These are phyloP conservation scores for Nowickia ferox DNA, from an alignment of 2,888 invertebrate genomes.

Conservation along the genomic window DNA sequence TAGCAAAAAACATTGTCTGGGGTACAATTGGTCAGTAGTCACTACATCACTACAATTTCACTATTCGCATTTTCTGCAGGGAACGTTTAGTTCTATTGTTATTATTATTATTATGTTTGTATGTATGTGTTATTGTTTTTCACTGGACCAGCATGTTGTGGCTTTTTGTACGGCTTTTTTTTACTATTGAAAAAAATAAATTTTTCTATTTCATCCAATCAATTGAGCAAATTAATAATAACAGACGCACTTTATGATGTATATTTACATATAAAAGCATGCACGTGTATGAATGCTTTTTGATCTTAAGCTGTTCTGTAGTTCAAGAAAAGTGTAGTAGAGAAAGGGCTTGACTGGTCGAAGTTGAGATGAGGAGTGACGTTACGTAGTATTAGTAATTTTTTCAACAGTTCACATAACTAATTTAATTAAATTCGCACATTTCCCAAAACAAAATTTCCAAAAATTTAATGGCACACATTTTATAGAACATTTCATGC, in stretches of 20 bases:
- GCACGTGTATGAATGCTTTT: constrained; percentile 8
- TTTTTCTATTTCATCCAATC: constrained; percentile 46
- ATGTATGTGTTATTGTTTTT: constrained; percentile 11
- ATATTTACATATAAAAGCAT: neutral
- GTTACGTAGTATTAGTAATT: too few species aligned
- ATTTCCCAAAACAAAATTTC: too few species aligned
- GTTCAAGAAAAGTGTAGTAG: neutral
- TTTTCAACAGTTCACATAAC: too few species aligned
- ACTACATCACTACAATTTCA: too few species aligned
- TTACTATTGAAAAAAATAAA: constrained; percentile 52
- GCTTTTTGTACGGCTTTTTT: constrained; percentile 61
- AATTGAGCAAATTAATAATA: constrained; percentile 32
- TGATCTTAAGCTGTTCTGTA: neutral
- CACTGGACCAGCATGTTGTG: constrained; percentile 1
- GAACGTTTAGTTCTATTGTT: neutral
- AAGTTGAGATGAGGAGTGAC: too few species aligned
- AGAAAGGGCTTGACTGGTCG: too few species aligned
- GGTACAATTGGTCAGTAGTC: too few species aligned
- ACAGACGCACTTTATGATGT: neutral
- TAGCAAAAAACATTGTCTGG: too few species aligned
- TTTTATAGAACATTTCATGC: too few species aligned
- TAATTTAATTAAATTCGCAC: too few species aligned
- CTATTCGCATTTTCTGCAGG: too few species aligned
- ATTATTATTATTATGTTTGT: neutral
- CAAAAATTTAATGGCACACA: too few species aligned